A percentile compares a stretch with the other conserved stretches of the same genome.
Evolutionary conservation across 2,113 vertebrate genomes (phyloP).

Genomic region (Chlamydotis undulata): DNA sequence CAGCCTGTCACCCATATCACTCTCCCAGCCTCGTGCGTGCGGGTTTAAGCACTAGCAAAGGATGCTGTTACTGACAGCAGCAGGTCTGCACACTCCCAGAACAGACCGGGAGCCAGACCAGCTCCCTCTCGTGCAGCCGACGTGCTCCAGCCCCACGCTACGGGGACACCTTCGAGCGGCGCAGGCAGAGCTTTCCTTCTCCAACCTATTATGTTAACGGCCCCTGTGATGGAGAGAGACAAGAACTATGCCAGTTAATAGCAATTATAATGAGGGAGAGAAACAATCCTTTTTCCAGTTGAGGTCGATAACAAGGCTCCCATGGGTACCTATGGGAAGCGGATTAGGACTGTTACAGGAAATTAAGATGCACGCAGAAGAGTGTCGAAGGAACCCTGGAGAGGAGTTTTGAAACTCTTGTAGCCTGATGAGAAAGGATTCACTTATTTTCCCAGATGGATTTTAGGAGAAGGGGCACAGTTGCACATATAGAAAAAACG

Average conservation of each 20-base stretch:
- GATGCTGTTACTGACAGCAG: not conserved
- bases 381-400: not conserved
- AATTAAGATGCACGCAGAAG: not conserved
- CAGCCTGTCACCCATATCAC: not conserved
- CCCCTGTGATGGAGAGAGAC: not conserved
- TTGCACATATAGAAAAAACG: not conserved
- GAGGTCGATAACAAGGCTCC: slow-evolving; percentile 44
- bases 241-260: slow-evolving; percentile 24
- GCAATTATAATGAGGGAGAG: slow-evolving; percentile 6
- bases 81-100: not conserved
- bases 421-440: slow-evolving; percentile 32
- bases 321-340: not conserved
- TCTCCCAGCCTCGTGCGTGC: accelerated
- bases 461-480: not conserved
- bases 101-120: not conserved
- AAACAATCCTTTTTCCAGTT: slow-evolving; percentile 37
- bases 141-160: accelerated
- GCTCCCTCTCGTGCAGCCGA: not conserved
- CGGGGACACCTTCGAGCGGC: not conserved
- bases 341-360: slow-evolving; percentile 22
- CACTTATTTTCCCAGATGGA: not conserved
- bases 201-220: not conserved
- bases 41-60: not conserved
- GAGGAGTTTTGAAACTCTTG: not conserved
- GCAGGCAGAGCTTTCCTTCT: not conserved